These are phyloP conservation scores for Ceyx cyanopectus DNA, from an alignment of 2,113 vertebrate species.

Conservation along the genomic window DNA sequence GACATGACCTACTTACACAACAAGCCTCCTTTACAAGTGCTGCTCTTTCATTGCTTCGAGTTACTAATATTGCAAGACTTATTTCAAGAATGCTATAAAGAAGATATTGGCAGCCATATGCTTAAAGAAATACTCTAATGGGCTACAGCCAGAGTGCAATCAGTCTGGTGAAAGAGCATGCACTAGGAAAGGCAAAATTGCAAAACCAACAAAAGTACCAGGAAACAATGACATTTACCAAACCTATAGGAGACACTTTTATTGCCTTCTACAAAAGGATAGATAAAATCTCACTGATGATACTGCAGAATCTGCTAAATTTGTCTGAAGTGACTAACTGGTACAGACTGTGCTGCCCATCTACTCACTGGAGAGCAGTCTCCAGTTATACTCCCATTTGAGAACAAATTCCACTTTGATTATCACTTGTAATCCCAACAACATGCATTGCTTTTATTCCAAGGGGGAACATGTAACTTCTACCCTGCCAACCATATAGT, in stretches of 20 bases:
- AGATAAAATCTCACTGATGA: not conserved
- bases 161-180: not conserved
- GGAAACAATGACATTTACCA: not conserved
- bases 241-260: not conserved
- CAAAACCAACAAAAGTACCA: not conserved
- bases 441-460: not conserved
- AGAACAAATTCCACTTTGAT: not conserved
- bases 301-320: not conserved
- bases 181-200: not conserved
- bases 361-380: not conserved
- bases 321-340: not conserved
- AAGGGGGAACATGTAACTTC: not conserved
- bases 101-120: not conserved
- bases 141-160: not conserved
- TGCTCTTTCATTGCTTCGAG: not conserved
- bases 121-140: not conserved
- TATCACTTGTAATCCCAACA: not conserved
- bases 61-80: not conserved
- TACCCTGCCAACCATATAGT: not conserved
- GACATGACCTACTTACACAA: not conserved
- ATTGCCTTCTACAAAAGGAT: not conserved
- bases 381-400: not conserved
- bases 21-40: not conserved
- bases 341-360: not conserved
- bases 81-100: not conserved